Percentiles rank a stretch among this genome's conserved stretches.
These are phyloP conservation scores for Platyscapa corneri DNA, from an alignment of 1,140 invertebrate genomes.

Conservation along the genomic window DNA sequence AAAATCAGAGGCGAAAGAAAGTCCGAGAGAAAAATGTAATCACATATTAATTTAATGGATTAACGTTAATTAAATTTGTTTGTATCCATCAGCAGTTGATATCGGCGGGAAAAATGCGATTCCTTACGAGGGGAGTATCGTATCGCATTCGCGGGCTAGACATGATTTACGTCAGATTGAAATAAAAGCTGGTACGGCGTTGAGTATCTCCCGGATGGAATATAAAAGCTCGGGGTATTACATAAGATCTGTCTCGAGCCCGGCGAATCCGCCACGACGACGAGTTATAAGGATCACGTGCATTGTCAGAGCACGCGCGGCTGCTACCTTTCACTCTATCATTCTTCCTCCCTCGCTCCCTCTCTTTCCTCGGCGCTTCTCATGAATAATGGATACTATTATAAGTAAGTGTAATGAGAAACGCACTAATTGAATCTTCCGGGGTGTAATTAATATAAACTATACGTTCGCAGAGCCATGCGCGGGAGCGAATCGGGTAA, in stretches of 20 bases:
- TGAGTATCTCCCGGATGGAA: constrained; percentile 25
- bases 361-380: constrained; percentile 47
- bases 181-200: constrained; percentile 22
- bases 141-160: neutral
- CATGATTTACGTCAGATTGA: constrained; percentile 30
- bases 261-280: neutral
- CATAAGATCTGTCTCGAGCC: constrained; percentile 24
- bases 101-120: neutral
- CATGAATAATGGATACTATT: constrained; percentile 72
- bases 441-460: constrained; percentile 72
- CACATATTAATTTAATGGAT: neutral
- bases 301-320: constrained; percentile 5
- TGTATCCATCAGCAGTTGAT: neutral
- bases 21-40: neutral
- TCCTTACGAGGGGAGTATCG: constrained; percentile 15
- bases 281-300: constrained; percentile 18
- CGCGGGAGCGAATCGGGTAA: constrained; percentile 55
- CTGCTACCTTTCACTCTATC: constrained; percentile 19
- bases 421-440: constrained; percentile 74
- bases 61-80: constrained; percentile 4
- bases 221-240: constrained; percentile 32
- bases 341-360: constrained; percentile 35
- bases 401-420: constrained; percentile 73
- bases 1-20: neutral
- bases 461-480: constrained; percentile 59